Conservation (phyloP, 2,113 vertebrate species). For the Nothocercus nigrocapillus region DNA sequence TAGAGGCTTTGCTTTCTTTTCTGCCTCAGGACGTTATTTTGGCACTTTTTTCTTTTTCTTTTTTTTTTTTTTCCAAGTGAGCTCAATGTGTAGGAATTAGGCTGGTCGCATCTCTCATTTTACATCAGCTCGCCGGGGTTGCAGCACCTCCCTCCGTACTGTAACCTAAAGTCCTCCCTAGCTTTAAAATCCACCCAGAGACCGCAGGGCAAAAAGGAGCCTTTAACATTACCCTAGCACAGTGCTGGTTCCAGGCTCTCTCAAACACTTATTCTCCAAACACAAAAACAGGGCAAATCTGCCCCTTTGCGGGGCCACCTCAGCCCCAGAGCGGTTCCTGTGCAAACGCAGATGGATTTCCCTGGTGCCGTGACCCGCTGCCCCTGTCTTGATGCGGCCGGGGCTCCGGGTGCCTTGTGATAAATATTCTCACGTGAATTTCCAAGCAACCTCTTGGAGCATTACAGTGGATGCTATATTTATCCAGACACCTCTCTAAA, state of each 20-base stretch:
- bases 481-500: constrained; percentile 43
- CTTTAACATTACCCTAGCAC: neutral
- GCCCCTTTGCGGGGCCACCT: too few species aligned
- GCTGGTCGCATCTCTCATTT: neutral
- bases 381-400: too few species aligned
- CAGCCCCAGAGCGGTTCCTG: too few species aligned
- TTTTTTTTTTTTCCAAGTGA: neutral
- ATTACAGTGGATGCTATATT: neutral
- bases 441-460: fast-evolving
- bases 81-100: neutral
- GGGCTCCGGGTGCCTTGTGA: neutral
- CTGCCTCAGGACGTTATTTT: neutral
- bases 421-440: neutral
- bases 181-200: neutral
- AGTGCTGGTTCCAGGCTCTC: neutral
- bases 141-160: neutral
- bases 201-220: neutral
- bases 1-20: neutral
- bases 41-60: neutral
- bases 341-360: too few species aligned
- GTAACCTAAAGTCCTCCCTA: neutral
- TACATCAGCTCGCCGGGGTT: neutral
- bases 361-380: too few species aligned
- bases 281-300: constrained; percentile 28
- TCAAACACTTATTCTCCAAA: neutral